A percentile compares a stretch with the other conserved stretches of the same genome.
Conservation (phyloP, 2,888 invertebrate species). For the Phaedon cochleariae region DNA sequence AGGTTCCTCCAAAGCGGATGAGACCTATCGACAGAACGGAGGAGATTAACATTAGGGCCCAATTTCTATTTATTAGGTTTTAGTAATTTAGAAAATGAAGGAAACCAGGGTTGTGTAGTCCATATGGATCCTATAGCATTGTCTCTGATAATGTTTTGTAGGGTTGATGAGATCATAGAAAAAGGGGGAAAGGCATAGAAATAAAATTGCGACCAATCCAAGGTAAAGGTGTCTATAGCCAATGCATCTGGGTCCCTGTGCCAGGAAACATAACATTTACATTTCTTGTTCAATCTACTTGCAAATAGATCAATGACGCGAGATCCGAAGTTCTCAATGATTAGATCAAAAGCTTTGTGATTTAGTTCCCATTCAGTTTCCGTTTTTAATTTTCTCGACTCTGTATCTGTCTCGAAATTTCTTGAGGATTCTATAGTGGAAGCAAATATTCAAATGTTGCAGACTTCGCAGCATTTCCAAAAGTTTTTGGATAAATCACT, state of each 20-base stretch:
- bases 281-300: constrained; percentile 14
- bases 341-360: not conserved
- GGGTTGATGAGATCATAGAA: constrained; percentile 10
- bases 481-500: constrained; percentile 10
- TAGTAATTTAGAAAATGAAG: constrained; percentile 5
- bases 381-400: not conserved
- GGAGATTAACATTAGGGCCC: not conserved
- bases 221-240: constrained; percentile 19
- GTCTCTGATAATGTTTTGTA: constrained; percentile 22
- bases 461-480: constrained; percentile 28
- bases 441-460: constrained; percentile 19
- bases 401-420: constrained; percentile 13
- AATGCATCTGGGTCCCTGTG: constrained; percentile 6
- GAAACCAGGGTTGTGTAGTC: constrained; percentile 19
- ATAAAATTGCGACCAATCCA: constrained; percentile 5
- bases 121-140: constrained; percentile 18
- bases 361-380: constrained; percentile 6
- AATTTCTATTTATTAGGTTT: not conserved
- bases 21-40: not conserved
- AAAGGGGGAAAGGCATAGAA: constrained; percentile 20
- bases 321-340: not conserved
- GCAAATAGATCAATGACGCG: constrained; percentile 27
- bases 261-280: constrained; percentile 29
- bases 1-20: not conserved
- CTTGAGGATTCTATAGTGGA: constrained; percentile 21